Evolutionary conservation across 2,888 invertebrate genomes (phyloP).

Genomic region (Shargacucullia verbasci): DNA sequence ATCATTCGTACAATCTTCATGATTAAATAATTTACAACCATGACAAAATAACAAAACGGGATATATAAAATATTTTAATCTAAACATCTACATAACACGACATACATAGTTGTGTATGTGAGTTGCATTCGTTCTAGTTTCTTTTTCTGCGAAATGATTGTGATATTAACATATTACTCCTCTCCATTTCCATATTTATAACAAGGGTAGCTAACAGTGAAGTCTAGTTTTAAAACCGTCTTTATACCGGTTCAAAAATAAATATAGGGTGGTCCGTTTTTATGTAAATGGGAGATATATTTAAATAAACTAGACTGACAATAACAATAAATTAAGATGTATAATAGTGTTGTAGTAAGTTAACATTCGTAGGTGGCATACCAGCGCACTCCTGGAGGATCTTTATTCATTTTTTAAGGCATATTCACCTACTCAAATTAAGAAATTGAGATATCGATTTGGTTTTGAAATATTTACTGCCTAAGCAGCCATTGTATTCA

Average conservation of each 20-base stretch:
- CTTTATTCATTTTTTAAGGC: conserved; percentile 39
- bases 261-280: conserved; percentile 52
- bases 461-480: conserved; percentile 33
- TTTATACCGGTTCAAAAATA: conserved; percentile 38
- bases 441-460: conserved; percentile 45
- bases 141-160: conserved; percentile 46
- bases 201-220: conserved; percentile 59
- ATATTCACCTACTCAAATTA: conserved; percentile 26
- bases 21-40: conserved; percentile 47
- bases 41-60: conserved; percentile 52
- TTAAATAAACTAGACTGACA: conserved; percentile 45
- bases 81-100: conserved; percentile 27
- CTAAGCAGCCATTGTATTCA: conserved; percentile 17
- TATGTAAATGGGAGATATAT: conserved; percentile 44
- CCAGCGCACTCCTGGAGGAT: conserved; percentile 26
- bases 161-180: conserved; percentile 41
- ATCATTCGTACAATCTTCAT: conserved; percentile 36
- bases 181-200: conserved; percentile 51
- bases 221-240: conserved; percentile 42
- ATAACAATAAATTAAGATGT: conserved; percentile 45
- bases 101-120: conserved; percentile 30
- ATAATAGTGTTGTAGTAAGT: conserved; percentile 21
- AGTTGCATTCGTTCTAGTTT: conserved; percentile 52
- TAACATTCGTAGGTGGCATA: conserved; percentile 25
- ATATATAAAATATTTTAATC: conserved; percentile 32